A percentile compares a stretch with the other conserved stretches of the same genome.
These are phyloP conservation scores for Threskiornis aethiopicus DNA, from an alignment of 2,797 vertebrate species.

Conservation along the genomic window DNA sequence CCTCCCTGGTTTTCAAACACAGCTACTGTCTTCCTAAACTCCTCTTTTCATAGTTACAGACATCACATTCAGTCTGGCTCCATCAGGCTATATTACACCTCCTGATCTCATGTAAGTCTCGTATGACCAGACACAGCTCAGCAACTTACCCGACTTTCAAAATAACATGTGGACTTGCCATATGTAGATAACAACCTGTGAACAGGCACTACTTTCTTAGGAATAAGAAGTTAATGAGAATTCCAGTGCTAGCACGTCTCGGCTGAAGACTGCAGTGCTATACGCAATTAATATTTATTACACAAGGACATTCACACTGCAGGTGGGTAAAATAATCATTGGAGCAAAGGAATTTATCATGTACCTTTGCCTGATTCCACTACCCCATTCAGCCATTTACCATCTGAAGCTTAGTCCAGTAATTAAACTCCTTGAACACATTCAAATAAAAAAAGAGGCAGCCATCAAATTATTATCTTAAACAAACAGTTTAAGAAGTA, in stretches of 20 bases:
- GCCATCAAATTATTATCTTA: neutral
- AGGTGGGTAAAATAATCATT: neutral
- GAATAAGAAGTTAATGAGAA: neutral
- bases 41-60: neutral
- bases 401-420: neutral
- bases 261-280: neutral
- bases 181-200: neutral
- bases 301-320: neutral
- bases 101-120: neutral
- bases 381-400: neutral
- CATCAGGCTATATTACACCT: neutral
- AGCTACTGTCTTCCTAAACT: neutral
- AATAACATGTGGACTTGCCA: neutral
- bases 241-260: neutral
- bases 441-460: neutral
- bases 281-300: neutral
- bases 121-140: neutral
- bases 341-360: neutral
- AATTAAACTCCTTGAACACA: neutral
- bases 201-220: neutral
- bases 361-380: neutral
- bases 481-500: neutral
- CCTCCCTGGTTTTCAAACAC: neutral
- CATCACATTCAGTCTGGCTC: neutral
- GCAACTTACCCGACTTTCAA: neutral